Percentiles rank a stretch among this genome's conserved stretches.
Evolutionary conservation across 30 jellyfish, hydroid and myxozoan species (phyloP).

Genomic region (Mastigias papua): DNA sequence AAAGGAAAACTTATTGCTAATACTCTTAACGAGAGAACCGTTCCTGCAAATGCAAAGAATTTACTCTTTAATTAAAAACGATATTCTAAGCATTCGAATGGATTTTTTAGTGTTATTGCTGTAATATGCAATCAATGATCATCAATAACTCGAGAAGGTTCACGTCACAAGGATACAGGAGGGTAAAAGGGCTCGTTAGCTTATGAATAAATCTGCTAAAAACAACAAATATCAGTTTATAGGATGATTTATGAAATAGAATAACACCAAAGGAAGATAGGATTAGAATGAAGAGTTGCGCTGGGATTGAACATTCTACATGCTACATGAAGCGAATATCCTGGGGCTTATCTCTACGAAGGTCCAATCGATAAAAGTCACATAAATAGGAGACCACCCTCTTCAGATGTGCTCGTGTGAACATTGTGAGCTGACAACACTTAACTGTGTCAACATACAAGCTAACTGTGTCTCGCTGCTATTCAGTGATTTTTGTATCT

Average conservation of each 20-base stretch:
- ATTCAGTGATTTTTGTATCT: no score
- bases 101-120: background rate
- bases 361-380: background rate
- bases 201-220: no score
- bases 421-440: background rate
- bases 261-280: background rate
- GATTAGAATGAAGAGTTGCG: background rate
- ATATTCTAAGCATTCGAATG: background rate
- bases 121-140: background rate
- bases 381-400: background rate
- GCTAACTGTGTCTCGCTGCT: no score
- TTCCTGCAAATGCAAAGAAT: background rate
- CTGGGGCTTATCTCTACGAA: background rate
- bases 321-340: background rate
- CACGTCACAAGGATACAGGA: background rate
- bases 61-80: slow-evolving; percentile 4
- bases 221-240: background rate
- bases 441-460: no score
- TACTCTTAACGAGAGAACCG: background rate
- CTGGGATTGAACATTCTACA: background rate
- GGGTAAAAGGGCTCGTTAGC: background rate
- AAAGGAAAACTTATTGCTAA: background rate
- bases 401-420: background rate
- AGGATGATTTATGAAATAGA: background rate
- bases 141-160: background rate